Base-by-base conservation (phyloP, 2,113 vertebrate species). In the Hoplias malabaricus region DNA sequence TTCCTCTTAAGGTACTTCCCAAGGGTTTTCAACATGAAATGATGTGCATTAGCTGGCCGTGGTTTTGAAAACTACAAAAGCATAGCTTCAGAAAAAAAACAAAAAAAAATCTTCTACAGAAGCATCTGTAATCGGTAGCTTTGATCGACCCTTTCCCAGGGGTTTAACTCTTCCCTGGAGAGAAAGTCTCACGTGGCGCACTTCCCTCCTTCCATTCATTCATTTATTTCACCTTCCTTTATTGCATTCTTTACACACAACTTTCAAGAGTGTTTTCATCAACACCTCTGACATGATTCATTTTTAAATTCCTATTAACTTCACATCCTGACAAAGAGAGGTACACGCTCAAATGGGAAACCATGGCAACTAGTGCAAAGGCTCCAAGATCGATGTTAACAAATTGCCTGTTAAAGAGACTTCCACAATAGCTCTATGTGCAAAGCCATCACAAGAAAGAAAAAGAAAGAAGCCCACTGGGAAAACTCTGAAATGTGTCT, bases 231-330 rank as follows among this genome's bases (percentile, higher is more conserved):
- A 27, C 40, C 50, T 31, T 38, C 31, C 68, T 66, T 42, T 71
- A 43, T 53, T 80, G 71, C 38, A 65, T 61, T 53, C 56, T 67
- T 61, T 65, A 68, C 79, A 72, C 68, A 31, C 59, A 38, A 34
- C 25, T 69, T 80, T 82, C 69, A 68, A 79, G 73, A 74, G 66
- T 14, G 43, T 73, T 74, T 81, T 77, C 42, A 67, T 83, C 76
- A 79, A 65, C 61, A 42, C 57, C 72, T 50, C 33, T 63, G 69
- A 62, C 67, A 69, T 72, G 23, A 70, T 70, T 77, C 81, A 77
- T 81, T 70, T 76, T 83, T 83, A 83, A 83, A 69, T 72, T 79
- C 63, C 77, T 63, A 81, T 83, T 85, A 79, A 73, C 79, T 77
- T 65, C 57, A 34, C 70, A 8, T 73, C 70, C 70, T 81, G 36